These are phyloP conservation scores for Leucoma salicis DNA, from an alignment of 2,888 invertebrate species.

Conservation along the genomic window DNA sequence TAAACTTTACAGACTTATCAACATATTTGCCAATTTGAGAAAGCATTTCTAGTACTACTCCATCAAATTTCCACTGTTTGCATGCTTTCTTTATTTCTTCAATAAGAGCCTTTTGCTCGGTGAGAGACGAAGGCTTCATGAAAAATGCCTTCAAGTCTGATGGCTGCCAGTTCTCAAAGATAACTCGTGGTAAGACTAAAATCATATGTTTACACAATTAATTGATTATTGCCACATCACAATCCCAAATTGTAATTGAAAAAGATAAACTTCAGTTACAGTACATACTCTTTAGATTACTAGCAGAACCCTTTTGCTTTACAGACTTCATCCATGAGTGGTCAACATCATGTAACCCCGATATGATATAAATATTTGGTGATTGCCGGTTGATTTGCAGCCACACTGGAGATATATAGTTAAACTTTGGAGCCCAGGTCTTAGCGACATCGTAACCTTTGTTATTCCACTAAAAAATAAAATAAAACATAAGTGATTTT, in stretches of 20 bases:
- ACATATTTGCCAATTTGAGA: constrained; percentile 87
- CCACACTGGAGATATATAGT: constrained; percentile 97
- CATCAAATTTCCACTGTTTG: constrained; percentile 91
- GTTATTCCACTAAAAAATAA: constrained; percentile 90
- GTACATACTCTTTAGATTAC: constrained; percentile 82
- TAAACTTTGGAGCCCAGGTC: constrained; percentile 93
- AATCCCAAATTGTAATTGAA: too few species aligned
- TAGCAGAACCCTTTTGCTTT: constrained; percentile 79
- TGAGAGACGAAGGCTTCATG: constrained; percentile 83
- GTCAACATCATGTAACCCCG: constrained; percentile 92
- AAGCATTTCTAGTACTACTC: constrained; percentile 95
- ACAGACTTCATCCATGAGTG: constrained; percentile 91
- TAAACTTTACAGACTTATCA: constrained; percentile 84
- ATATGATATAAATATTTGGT: constrained; percentile 84
- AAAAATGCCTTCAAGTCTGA: constrained; percentile 89
- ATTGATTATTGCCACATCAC: too few species aligned
- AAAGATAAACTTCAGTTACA: too few species aligned
- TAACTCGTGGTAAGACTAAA: constrained; percentile 92
- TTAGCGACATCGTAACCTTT: constrained; percentile 97
- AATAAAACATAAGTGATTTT: not conserved
- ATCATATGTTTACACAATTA: not conserved
- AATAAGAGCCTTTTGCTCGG: constrained; percentile 85
- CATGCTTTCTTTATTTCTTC: constrained; percentile 86
- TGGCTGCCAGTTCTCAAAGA: constrained; percentile 93
- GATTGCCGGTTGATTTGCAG: constrained; percentile 89